Conservation (phyloP, 2,113 vertebrate species). For the Circaetus gallicus region DNA sequence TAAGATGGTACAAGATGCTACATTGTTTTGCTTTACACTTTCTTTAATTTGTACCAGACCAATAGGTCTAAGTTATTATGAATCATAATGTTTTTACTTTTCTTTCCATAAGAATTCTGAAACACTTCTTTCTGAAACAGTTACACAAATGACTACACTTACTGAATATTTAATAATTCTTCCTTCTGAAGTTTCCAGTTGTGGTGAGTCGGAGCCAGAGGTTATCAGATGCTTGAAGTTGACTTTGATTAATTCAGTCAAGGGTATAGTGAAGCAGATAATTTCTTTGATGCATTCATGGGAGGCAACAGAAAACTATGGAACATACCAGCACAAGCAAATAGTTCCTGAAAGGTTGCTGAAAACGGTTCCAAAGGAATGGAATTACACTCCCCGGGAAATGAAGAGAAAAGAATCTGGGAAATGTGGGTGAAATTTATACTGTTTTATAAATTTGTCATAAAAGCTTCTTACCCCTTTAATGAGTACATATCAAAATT, state of each 20-base stretch:
- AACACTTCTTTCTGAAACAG: background rate
- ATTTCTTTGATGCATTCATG: slow-evolving; percentile 77
- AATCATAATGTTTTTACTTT: background rate
- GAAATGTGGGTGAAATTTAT: slow-evolving; percentile 73
- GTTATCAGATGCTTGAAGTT: slow-evolving; percentile 79
- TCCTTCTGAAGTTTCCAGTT: slow-evolving; percentile 64
- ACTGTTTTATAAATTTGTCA: background rate
- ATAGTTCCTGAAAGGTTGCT: slow-evolving; percentile 78
- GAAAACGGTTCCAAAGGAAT: slow-evolving; percentile 86
- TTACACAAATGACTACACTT: background rate
- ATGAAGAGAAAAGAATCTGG: slow-evolving; percentile 67
- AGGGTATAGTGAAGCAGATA: slow-evolving; percentile 77
- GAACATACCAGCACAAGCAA: slow-evolving; percentile 59
- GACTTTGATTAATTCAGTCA: slow-evolving; percentile 76
- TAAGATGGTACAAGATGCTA: background rate
- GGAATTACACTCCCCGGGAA: slow-evolving; percentile 82
- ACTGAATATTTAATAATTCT: slow-evolving; percentile 37
- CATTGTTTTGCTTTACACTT: background rate
- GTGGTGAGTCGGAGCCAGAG: slow-evolving; percentile 52
- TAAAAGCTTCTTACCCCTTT: background rate
- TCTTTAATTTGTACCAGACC: background rate
- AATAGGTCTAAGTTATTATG: background rate
- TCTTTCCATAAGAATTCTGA: background rate
- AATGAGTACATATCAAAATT: background rate
- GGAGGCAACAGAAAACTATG: slow-evolving; percentile 71